Percentiles rank a stretch among this genome's conserved stretches.
Evolutionary conservation across 2,113 vertebrate genomes (phyloP).

Genomic region (Ammodytes marinus): DNA sequence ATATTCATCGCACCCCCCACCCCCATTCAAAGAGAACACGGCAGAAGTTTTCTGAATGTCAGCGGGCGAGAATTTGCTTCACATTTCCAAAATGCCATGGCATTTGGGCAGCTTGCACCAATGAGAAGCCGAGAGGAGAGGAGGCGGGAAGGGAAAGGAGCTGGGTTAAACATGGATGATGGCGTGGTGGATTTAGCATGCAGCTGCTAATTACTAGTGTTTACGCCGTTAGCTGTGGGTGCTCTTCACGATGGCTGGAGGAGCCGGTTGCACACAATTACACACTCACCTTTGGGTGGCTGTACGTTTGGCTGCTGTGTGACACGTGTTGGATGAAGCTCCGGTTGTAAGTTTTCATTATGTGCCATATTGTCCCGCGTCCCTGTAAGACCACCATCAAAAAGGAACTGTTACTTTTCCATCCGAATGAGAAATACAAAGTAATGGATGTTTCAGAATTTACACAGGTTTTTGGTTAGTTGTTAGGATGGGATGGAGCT

Average conservation of each 20-base stretch:
- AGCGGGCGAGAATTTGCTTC: constrained; percentile 84
- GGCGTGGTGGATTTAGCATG: constrained; percentile 51
- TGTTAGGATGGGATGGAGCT: constrained; percentile 40
- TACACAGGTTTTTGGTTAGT: neutral
- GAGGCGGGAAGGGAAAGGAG: constrained; percentile 67
- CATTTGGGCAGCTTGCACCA: constrained; percentile 87
- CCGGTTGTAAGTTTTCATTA: constrained; percentile 83
- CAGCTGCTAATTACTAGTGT: constrained; percentile 73
- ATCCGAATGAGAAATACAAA: constrained; percentile 4
- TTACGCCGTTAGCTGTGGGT: constrained; percentile 56
- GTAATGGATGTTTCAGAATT: neutral
- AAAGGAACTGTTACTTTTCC: constrained; percentile 23
- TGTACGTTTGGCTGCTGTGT: constrained; percentile 65
- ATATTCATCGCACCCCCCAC: constrained; percentile 80
- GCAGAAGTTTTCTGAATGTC: constrained; percentile 88
- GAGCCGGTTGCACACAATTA: constrained; percentile 66
- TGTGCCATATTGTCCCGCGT: constrained; percentile 87
- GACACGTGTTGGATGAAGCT: constrained; percentile 71
- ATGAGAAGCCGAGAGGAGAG: constrained; percentile 70
- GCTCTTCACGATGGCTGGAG: constrained; percentile 61
- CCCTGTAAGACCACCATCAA: constrained; percentile 79
- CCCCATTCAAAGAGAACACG: constrained; percentile 75
- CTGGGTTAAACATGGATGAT: constrained; percentile 68
- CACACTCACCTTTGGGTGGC: constrained; percentile 80
- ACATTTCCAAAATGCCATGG: constrained; percentile 89